Percentiles rank a stretch among this genome's conserved stretches.
Conservation (phyloP, 92 coral and sea anemone species). For the Palythoa heliodiscus region DNA sequence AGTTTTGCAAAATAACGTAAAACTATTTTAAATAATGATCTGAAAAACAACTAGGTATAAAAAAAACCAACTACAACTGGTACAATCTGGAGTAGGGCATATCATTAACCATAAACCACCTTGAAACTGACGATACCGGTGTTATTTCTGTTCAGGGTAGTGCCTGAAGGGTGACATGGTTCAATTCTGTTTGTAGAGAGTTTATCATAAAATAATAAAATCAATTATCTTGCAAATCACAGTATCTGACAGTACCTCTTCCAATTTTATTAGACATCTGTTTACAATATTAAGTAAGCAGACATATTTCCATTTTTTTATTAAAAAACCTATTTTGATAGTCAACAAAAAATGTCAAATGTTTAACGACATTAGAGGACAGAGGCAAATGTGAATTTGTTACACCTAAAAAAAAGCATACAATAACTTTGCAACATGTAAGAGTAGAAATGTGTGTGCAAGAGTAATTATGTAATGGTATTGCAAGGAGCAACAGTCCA, state of each 20-base stretch:
- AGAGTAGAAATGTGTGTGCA: slow-evolving; percentile 6
- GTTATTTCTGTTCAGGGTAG: no score
- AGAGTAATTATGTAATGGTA: background rate
- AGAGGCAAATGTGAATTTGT: slow-evolving; percentile 35
- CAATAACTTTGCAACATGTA: slow-evolving; percentile 39
- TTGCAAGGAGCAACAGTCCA: background rate
- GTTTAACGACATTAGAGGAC: background rate
- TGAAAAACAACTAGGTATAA: no score
- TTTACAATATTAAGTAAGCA: background rate
- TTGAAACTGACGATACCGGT: no score
- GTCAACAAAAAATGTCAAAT: background rate
- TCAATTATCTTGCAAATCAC: background rate
- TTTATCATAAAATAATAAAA: no score
- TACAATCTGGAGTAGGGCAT: no score
- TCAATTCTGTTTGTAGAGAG: no score
- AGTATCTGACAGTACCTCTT: slow-evolving; percentile 2
- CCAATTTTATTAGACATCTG: slow-evolving; percentile 14
- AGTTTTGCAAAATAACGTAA: no score
- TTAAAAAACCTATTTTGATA: slow-evolving; percentile 28
- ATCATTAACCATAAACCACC: no score
- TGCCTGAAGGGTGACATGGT: no score
- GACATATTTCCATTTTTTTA: slow-evolving; percentile 36
- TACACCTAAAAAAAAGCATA: slow-evolving; percentile 49
- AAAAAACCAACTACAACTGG: no score
- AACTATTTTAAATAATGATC: no score